These are phyloP conservation scores for Drosophila limbata DNA, from an alignment of 2,888 invertebrate genomes.

Conservation along the genomic window DNA sequence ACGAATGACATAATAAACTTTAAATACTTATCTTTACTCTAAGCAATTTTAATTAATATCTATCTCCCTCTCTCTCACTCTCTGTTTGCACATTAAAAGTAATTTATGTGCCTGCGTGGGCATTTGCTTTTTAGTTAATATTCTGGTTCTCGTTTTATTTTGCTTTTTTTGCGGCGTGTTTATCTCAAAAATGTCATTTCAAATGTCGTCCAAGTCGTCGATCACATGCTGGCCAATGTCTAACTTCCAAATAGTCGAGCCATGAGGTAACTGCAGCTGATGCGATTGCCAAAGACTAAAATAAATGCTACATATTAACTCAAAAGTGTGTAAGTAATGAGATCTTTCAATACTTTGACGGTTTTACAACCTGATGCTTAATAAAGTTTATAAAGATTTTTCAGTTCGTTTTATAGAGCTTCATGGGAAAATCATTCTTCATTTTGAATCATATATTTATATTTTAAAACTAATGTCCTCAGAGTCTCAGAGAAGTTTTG, in stretches of 20 bases:
- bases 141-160: slow-evolving; percentile 24
- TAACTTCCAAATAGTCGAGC: slow-evolving; percentile 45
- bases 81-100: slow-evolving; percentile 34
- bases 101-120: slow-evolving; percentile 69
- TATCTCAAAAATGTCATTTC: slow-evolving; percentile 67
- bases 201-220: slow-evolving; percentile 64
- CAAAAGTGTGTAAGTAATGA: no score
- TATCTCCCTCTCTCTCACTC: neutral
- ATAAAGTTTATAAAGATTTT: no score
- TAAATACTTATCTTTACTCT: slow-evolving; percentile 33
- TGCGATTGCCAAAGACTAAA: slow-evolving; percentile 42
- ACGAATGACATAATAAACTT: slow-evolving; percentile 28
- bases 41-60: slow-evolving; percentile 56
- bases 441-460: no score
- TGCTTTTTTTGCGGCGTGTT: slow-evolving; percentile 12
- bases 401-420: no score
- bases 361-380: no score
- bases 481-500: no score
- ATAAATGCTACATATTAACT: slow-evolving; percentile 11
- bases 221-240: slow-evolving; percentile 56
- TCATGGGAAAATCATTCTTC: no score
- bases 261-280: slow-evolving; percentile 48
- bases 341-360: no score
- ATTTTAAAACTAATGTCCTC: no score
- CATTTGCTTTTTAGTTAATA: slow-evolving; percentile 15